Evolutionary conservation across 2,113 vertebrate genomes (phyloP), one percentile per base, ranked within the genome.

Genomic region (Sebastes schlegelii): DNA sequence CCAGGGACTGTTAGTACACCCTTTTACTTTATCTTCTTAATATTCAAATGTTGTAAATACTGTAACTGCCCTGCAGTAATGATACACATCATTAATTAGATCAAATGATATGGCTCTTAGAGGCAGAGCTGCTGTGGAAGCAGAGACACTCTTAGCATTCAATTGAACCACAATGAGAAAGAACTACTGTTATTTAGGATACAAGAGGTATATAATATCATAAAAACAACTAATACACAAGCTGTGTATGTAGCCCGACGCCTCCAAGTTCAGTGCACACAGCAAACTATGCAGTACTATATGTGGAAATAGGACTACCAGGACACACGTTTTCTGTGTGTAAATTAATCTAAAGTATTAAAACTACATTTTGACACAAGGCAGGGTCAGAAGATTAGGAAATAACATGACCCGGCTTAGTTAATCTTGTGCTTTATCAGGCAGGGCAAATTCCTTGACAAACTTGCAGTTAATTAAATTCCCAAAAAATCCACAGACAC

Each of bases 1-100:
- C 91, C 98, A 99, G 96, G 97, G 95, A 83, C 90, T 8, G 98
- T 99, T 52, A 97, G 97, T 96, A 74, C 26, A 81, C 64, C 43
- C 1, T 19, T 82, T 71, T 8, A 34, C 1, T 70, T 82, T 1
- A n/a, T 23, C 13, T 55, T 72, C 7, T n/a, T 9, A 9, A 75
- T 23, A 48, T 12, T 68, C 3, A 17, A 0, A 12, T 14, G 10
- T 42, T 45, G 11, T 8, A 4, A 21, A 58, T 5, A 51, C 5
- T 68, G 16, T 64, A 13, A 34, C 34, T 34, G 65, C 5, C 42
- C 46, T 62, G 26, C 64, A 78, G 42, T 23, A 23, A 54, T 52
- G 10, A 40, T 13, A n/a, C 57, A 26, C 10, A 21, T 7, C 8
- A 58, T 65, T 13, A 21, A 55, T 62, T 51, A 9, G 23, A 57